Conservation (phyloP, 2,888 invertebrate species). For the Xestia rhomboidea region DNA sequence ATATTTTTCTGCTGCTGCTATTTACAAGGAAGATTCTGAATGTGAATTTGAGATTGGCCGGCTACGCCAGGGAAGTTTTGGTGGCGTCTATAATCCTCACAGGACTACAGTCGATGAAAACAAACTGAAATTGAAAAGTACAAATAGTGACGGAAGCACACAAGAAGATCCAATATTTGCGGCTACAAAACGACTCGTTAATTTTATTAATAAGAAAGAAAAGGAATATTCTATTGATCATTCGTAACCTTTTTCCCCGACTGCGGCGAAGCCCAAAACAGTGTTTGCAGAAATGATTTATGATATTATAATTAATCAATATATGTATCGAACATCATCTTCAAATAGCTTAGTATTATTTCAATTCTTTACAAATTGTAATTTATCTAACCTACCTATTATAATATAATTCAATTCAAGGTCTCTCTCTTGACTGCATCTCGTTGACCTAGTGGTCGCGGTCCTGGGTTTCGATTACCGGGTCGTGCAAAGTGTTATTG, state of each 20-base stretch:
- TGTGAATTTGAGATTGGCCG: conserved; percentile 69
- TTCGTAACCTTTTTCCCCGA: neutral
- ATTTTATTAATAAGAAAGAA: conserved; percentile 79
- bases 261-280: neutral
- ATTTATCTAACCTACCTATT: neutral
- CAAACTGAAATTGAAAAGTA: conserved; percentile 5
- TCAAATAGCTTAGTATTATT: neutral
- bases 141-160: conserved; percentile 1
- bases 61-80: conserved; percentile 59
- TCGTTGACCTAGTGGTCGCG: neutral
- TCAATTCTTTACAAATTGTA: neutral
- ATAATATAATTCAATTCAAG: neutral
- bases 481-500: neutral
- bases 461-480: neutral
- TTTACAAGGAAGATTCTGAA: conserved; percentile 56
- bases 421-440: neutral
- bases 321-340: conserved; percentile 5
- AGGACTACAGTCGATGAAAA: conserved; percentile 54
- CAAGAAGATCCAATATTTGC: conserved; percentile 64
- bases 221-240: conserved; percentile 69
- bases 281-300: conserved; percentile 6
- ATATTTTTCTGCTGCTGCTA: conserved; percentile 45
- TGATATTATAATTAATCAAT: neutral
- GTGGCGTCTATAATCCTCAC: conserved; percentile 50
- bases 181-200: conserved; percentile 75